These are phyloP conservation scores for Hapalemur alaotrensis DNA, from an alignment of 2,797 vertebrate genomes.

Conservation along the genomic window DNA sequence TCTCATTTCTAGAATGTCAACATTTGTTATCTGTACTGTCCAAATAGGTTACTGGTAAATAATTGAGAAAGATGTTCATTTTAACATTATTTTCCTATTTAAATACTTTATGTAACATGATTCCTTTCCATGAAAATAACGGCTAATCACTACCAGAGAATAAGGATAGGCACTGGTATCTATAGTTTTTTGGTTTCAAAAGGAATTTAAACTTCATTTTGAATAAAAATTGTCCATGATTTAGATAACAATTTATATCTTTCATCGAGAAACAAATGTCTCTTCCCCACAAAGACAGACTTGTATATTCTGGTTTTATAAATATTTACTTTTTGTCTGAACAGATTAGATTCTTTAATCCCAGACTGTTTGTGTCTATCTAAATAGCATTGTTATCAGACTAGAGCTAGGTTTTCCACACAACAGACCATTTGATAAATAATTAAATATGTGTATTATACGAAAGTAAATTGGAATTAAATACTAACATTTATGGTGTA, in stretches of 20 bases:
- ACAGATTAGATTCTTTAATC: conserved; percentile 78
- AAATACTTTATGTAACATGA: not conserved
- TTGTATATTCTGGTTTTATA: conserved; percentile 76
- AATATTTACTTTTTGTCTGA: conserved; percentile 83
- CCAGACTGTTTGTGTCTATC: conserved; percentile 73
- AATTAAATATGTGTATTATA: conserved; percentile 19
- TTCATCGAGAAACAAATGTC: conserved; percentile 73
- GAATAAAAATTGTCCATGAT: conserved; percentile 61
- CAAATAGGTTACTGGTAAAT: not conserved
- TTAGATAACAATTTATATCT: conserved; percentile 76
- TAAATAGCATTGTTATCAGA: conserved; percentile 65
- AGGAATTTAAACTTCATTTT: conserved; percentile 59
- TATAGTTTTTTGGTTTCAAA: conserved; percentile 58
- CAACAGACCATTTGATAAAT: conserved; percentile 29
- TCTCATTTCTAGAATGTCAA: conserved; percentile 10
- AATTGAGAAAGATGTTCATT: not conserved
- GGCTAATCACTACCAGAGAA: not conserved
- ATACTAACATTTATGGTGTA: conserved; percentile 17
- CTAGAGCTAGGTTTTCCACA: conserved; percentile 39
- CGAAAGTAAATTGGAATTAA: conserved; percentile 28
- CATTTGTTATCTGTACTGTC: conserved; percentile 5
- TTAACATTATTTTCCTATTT: conserved; percentile 9
- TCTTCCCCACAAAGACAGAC: conserved; percentile 68
- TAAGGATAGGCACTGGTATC: not conserved
- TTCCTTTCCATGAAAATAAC: conserved; percentile 7